Percentiles rank a stretch among this genome's conserved stretches.
Conservation (phyloP, 2,797 vertebrate genomes). For the Halcyon chelicuti region DNA sequence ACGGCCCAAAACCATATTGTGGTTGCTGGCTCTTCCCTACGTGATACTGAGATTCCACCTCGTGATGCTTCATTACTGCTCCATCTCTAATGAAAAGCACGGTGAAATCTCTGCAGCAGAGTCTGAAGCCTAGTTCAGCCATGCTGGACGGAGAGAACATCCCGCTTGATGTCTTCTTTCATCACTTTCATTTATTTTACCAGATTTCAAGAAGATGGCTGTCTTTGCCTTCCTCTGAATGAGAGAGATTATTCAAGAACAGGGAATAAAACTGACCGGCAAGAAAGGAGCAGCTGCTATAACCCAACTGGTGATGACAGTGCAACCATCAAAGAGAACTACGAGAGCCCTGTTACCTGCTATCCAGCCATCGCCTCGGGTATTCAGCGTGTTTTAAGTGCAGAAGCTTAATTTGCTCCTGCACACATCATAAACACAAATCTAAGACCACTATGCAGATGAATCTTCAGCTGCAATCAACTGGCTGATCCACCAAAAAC, state of each 20-base stretch:
- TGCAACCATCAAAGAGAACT: conserved; percentile 23
- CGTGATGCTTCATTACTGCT: neutral
- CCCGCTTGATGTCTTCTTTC: conserved; percentile 19
- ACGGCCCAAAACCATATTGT: neutral
- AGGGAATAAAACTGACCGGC: conserved; percentile 26
- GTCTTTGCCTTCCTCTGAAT: conserved; percentile 5
- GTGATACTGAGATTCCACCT: neutral
- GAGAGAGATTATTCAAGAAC: neutral
- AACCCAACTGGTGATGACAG: conserved; percentile 45
- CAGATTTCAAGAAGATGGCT: conserved; percentile 28
- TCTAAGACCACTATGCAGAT: neutral
- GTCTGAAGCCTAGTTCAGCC: neutral
- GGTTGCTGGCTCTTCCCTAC: neutral
- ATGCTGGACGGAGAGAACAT: neutral
- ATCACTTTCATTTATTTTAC: neutral
- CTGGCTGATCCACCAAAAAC: conserved; percentile 19
- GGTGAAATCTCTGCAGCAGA: neutral
- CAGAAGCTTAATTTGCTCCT: conserved; percentile 10
- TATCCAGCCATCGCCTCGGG: neutral
- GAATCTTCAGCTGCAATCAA: conserved; percentile 4
- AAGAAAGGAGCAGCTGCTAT: conserved; percentile 31
- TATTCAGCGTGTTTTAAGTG: conserved; percentile 14
- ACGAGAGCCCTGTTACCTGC: neutral
- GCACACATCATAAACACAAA: neutral
- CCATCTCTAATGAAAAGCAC: neutral